Evolutionary conservation across 2,113 vertebrate genomes (phyloP).

Genomic region (Octodon degus): DNA sequence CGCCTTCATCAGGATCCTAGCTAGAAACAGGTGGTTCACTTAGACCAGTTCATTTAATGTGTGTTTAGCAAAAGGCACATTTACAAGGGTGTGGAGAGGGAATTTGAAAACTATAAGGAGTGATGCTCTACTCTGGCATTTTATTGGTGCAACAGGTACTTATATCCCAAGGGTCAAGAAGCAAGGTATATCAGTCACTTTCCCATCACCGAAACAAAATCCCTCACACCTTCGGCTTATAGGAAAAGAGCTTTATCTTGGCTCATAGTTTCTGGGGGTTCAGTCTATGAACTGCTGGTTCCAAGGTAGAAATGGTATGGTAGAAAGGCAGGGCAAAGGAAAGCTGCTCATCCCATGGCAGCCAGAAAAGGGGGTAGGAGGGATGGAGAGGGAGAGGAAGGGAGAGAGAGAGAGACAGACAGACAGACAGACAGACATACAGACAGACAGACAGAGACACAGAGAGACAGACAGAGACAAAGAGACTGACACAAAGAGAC

Average conservation of each 20-base stretch:
- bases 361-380: background rate
- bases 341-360: background rate
- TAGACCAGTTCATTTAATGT: background rate
- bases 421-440: no score
- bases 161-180: background rate
- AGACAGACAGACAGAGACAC: no score
- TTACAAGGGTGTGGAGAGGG: background rate
- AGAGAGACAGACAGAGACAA: background rate
- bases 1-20: background rate
- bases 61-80: background rate
- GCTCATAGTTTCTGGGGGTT: background rate
- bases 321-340: background rate
- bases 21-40: background rate
- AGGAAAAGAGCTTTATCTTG: background rate
- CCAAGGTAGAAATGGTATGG: background rate
- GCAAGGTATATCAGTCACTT: background rate
- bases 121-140: background rate
- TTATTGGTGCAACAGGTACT: background rate
- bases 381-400: background rate
- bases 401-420: no score
- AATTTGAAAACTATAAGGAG: background rate
- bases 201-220: background rate
- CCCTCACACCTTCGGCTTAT: background rate
- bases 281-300: background rate
- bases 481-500: background rate